Evolutionary conservation across 2,113 vertebrate species (phyloP).

Genomic region (Rhinoderma darwinii): DNA sequence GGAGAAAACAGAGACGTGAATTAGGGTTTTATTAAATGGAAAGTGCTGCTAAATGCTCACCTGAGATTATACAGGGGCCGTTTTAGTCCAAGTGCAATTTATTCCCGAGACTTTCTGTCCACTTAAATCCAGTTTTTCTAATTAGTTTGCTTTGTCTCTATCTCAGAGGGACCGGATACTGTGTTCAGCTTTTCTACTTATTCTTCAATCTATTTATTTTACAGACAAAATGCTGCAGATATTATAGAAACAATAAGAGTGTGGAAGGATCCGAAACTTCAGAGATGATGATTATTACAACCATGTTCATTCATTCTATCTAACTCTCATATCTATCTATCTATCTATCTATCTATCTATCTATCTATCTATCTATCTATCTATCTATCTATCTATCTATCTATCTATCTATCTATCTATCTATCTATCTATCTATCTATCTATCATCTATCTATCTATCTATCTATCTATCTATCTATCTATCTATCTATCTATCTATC

Average conservation of each 20-base stretch:
- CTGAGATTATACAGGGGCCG: slow-evolving; percentile 24
- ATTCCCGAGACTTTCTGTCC: slow-evolving; percentile 9
- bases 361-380: no score
- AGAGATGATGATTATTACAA: neutral
- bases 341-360: neutral
- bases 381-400: neutral
- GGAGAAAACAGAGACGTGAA: neutral
- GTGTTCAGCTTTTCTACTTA: neutral
- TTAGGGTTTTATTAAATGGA: slow-evolving; percentile 35
- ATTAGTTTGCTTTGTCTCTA: slow-evolving; percentile 31
- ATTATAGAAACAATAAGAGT: neutral
- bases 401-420: neutral
- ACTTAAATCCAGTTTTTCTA: slow-evolving; percentile 24
- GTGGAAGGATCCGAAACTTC: neutral
- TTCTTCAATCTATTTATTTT: slow-evolving; percentile 26
- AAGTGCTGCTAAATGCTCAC: slow-evolving; percentile 8
- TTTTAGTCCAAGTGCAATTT: slow-evolving; percentile 29
- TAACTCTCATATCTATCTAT: neutral
- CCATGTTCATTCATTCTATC: no score
- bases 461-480: neutral
- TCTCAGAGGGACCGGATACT: slow-evolving; percentile 7
- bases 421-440: no score
- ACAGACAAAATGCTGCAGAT: neutral
- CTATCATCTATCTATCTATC: no score
- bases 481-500: neutral